Percentiles rank a stretch among this genome's conserved stretches.
phyloP scores from a whole-genome alignment of 1,140 invertebrate species.

The Dysdera silvatica region DNA sequence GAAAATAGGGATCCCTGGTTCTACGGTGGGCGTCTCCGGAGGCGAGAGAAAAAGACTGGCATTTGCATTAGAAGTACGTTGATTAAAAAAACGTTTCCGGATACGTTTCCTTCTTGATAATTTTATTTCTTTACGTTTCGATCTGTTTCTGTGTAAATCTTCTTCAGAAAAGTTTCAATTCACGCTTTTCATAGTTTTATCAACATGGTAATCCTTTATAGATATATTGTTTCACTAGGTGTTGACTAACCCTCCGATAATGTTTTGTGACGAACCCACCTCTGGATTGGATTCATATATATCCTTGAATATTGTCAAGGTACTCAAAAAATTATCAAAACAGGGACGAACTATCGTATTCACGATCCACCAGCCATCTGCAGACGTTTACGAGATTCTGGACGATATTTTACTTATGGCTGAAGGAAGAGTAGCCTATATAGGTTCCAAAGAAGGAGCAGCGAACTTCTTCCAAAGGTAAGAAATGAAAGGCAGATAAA shows the following conservation, averaged over 20 bases:
- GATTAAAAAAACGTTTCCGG: not conserved
- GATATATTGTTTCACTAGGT: too few species aligned
- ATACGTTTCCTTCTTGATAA: too few species aligned
- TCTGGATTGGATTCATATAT: conserved; percentile 86
- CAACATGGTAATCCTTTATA: too few species aligned
- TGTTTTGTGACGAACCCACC: conserved; percentile 97
- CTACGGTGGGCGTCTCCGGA: conserved; percentile 84
- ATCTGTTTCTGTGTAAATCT: too few species aligned
- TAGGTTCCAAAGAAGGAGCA: conserved; percentile 71
- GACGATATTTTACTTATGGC: conserved; percentile 83
- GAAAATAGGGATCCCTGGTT: conserved; percentile 73
- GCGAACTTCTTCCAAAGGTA: conserved; percentile 73
- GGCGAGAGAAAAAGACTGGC: conserved; percentile 90
- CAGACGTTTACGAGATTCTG: conserved; percentile 85
- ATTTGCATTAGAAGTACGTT: conserved; percentile 79
- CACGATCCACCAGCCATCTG: conserved; percentile 94
- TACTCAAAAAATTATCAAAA: conserved; percentile 58
- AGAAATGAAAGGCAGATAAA: too few species aligned
- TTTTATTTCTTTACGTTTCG: too few species aligned
- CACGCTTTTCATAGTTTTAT: too few species aligned
- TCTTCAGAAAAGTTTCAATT: too few species aligned
- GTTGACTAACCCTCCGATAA: conserved; percentile 82
- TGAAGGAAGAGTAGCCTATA: conserved; percentile 81
- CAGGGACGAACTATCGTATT: conserved; percentile 85
- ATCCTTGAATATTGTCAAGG: conserved; percentile 79